Percentiles rank a stretch among this genome's conserved stretches.
Conservation (phyloP, 1,140 invertebrate genomes). For the Lutraria rhynchaena region DNA sequence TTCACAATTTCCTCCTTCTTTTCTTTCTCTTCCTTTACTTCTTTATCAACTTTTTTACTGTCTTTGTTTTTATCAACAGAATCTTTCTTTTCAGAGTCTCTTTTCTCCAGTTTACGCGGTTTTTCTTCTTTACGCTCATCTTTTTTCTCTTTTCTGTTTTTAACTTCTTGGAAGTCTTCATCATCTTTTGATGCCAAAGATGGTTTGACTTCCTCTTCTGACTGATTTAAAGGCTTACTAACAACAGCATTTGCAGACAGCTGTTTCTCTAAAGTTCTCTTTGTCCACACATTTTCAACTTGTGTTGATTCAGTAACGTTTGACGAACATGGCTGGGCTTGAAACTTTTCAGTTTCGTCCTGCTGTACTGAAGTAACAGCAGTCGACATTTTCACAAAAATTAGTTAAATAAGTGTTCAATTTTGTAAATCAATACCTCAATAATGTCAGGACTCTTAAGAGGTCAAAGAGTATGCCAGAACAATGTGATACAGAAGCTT, state of each 20-base stretch:
- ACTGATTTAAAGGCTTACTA: not conserved
- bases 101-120: slow-evolving; percentile 33
- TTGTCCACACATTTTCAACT: slow-evolving; percentile 55
- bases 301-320: not conserved
- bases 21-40: slow-evolving; percentile 33
- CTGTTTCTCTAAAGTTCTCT: slow-evolving; percentile 49
- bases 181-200: not conserved
- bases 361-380: slow-evolving; percentile 30
- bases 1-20: slow-evolving; percentile 64
- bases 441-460: too few relatives aligned
- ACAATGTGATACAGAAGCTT: too few relatives aligned
- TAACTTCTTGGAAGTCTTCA: slow-evolving; percentile 49
- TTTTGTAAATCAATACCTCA: too few relatives aligned
- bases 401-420: too few relatives aligned
- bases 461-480: not conserved
- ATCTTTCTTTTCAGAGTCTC: slow-evolving; percentile 52
- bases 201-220: not conserved
- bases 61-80: slow-evolving; percentile 28
- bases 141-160: slow-evolving; percentile 50
- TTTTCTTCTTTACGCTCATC: slow-evolving; percentile 43
- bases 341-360: slow-evolving; percentile 52
- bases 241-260: slow-evolving; percentile 14
- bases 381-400: slow-evolving; percentile 21
- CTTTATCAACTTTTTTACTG: slow-evolving; percentile 21
- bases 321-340: not conserved